Evolutionary conservation across 2,888 invertebrate species (phyloP).

Genomic region (Heliconius hortense): DNA sequence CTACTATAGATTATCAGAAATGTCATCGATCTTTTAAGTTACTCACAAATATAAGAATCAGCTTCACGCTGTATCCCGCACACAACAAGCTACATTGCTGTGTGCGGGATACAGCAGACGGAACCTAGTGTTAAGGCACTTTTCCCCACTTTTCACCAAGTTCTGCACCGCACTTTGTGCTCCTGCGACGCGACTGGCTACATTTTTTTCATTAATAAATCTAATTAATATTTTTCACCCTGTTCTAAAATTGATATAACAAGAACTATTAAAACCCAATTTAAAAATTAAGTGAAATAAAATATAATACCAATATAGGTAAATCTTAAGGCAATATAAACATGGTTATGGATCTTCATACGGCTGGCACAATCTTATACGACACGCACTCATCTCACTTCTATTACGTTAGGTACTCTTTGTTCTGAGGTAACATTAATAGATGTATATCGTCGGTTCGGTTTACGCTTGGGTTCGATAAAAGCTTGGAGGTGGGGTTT

Average conservation of each 20-base stretch:
- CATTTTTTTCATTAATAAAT: too few species aligned
- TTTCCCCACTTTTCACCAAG: too few species aligned
- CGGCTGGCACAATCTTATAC: background rate
- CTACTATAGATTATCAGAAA: slow-evolving; percentile 4
- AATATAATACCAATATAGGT: background rate
- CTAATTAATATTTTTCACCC: too few species aligned
- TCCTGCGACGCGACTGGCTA: too few species aligned
- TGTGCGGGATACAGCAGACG: too few species aligned
- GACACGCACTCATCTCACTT: slow-evolving; percentile 15
- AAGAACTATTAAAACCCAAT: background rate
- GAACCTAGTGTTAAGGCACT: too few species aligned
- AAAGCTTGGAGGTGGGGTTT: slow-evolving; percentile 18
- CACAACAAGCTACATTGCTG: too few species aligned
- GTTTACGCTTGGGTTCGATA: slow-evolving; percentile 23
- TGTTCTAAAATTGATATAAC: too few species aligned
- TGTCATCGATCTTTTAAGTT: background rate
- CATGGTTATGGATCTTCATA: background rate
- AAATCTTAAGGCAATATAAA: background rate
- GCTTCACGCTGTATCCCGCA: too few species aligned
- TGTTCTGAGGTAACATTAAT: slow-evolving; percentile 21
- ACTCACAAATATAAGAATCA: too few species aligned
- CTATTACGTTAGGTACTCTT: slow-evolving; percentile 1
- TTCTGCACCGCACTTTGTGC: too few species aligned
- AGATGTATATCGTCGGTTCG: slow-evolving; percentile 29
- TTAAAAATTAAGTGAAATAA: background rate